Evolutionary conservation across 2,888 invertebrate species (phyloP).

Genomic region (Emmelina monodactyla): DNA sequence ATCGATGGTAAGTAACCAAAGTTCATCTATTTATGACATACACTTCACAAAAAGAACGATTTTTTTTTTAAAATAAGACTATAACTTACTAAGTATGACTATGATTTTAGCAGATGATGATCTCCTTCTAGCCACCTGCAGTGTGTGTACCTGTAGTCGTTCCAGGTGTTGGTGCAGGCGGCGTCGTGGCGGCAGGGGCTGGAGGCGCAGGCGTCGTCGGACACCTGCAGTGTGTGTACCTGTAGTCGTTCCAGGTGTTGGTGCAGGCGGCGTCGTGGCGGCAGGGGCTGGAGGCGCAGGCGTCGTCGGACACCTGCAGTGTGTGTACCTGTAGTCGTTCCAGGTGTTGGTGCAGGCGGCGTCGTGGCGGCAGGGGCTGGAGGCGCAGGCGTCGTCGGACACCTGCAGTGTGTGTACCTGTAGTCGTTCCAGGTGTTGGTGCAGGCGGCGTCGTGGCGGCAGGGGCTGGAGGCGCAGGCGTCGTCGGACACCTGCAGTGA

Average conservation of each 20-base stretch:
- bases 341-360: slow-evolving; percentile 78
- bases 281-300: slow-evolving; percentile 83
- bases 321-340: slow-evolving; percentile 71
- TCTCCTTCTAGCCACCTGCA: no score
- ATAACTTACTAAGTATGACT: no score
- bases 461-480: slow-evolving; percentile 81
- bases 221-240: slow-evolving; percentile 82
- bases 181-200: slow-evolving; percentile 85
- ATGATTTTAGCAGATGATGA: no score
- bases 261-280: slow-evolving; percentile 80
- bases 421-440: slow-evolving; percentile 87
- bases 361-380: slow-evolving; percentile 80
- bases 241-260: slow-evolving; percentile 69
- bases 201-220: slow-evolving; percentile 84
- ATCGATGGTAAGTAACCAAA: no score
- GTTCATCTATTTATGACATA: no score
- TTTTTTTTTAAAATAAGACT: no score
- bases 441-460: slow-evolving; percentile 82
- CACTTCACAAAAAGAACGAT: no score
- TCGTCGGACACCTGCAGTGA: slow-evolving; percentile 87
- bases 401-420: slow-evolving; percentile 77
- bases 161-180: slow-evolving; percentile 83
- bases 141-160: slow-evolving; percentile 82
- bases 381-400: slow-evolving; percentile 85
- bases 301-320: slow-evolving; percentile 86